These are phyloP conservation scores for Invenusta paracnida DNA, from an alignment of 2,888 invertebrate genomes.

Conservation along the genomic window DNA sequence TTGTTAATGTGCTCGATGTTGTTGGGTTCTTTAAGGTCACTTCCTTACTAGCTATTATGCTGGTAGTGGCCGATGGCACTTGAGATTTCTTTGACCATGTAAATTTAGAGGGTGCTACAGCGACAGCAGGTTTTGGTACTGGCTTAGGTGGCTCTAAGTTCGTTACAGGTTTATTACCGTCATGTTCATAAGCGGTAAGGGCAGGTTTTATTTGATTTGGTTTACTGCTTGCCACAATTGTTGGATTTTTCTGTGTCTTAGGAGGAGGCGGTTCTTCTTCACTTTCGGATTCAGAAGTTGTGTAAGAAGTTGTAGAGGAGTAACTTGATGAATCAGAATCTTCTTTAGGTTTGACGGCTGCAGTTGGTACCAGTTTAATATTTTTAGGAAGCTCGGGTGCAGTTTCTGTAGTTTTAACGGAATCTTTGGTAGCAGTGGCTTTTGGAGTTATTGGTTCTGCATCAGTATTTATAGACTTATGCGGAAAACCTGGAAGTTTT, in stretches of 20 bases:
- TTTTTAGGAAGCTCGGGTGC: background rate
- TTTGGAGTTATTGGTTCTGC: too few relatives aligned
- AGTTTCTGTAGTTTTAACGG: background rate
- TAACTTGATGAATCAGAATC: slow-evolving; percentile 3
- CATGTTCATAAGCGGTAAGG: background rate
- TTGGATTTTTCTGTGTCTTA: background rate
- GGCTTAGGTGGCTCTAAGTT: background rate
- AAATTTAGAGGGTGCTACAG: background rate
- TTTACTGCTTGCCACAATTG: background rate
- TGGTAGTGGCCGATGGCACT: background rate
- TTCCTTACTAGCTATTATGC: background rate
- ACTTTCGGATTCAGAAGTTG: slow-evolving; percentile 21
- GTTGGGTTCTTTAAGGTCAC: background rate
- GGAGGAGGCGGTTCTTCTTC: background rate
- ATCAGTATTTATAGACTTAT: too few relatives aligned
- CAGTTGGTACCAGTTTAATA: background rate
- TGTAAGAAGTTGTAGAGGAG: background rate
- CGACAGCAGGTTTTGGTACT: background rate
- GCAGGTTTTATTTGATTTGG: background rate
- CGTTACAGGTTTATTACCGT: background rate
- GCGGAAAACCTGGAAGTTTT: background rate
- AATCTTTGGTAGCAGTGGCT: background rate
- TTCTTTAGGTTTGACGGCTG: background rate
- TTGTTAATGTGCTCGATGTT: background rate
- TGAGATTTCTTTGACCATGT: background rate